Evolutionary conservation across 2,888 invertebrate genomes (phyloP).

Genomic region (Meloe dianella): DNA sequence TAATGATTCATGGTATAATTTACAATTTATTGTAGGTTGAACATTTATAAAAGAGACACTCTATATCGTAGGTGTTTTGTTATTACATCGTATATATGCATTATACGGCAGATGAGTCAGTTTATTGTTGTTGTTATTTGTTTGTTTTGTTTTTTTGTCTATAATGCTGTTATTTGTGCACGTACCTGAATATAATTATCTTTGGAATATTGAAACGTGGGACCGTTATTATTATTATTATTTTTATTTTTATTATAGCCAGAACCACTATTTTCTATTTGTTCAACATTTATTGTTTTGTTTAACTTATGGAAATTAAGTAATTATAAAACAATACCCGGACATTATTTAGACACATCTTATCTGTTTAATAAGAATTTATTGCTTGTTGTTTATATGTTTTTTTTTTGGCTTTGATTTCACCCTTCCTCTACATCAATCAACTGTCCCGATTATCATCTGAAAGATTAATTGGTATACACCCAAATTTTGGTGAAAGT

Average conservation of each 20-base stretch:
- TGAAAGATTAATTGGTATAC: neutral
- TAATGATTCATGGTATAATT: slow-evolving; percentile 4
- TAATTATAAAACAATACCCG: slow-evolving; percentile 12
- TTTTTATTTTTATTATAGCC: no score
- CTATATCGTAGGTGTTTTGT: neutral
- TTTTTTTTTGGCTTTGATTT: neutral
- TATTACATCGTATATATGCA: neutral
- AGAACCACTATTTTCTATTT: neutral
- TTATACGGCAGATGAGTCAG: neutral
- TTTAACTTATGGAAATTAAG: slow-evolving; percentile 12
- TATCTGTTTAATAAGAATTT: neutral
- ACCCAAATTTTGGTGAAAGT: neutral
- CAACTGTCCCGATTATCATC: neutral
- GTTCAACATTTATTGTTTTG: neutral
- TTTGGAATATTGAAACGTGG: neutral
- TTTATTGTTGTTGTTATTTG: neutral
- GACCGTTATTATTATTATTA: neutral
- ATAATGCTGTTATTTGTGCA: no score
- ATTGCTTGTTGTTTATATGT: no score
- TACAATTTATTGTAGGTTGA: neutral
- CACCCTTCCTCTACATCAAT: neutral
- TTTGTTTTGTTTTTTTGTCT: no score
- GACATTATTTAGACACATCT: neutral
- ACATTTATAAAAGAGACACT: neutral
- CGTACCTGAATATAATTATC: neutral